Conservation (phyloP, 2,113 vertebrate species). For the Rutilus rutilus region DNA sequence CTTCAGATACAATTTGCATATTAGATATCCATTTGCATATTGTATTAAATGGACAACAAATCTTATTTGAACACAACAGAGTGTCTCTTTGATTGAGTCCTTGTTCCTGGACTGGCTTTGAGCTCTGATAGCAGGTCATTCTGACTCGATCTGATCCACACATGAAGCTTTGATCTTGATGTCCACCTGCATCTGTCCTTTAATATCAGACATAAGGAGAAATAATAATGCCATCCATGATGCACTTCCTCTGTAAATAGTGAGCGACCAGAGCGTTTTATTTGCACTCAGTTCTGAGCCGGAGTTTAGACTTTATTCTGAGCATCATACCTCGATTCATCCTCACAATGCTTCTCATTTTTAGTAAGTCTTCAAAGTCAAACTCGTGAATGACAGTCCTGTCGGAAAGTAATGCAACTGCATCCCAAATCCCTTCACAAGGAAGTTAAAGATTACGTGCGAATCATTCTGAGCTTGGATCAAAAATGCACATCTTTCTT, state of each 20-base stretch:
- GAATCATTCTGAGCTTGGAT: neutral
- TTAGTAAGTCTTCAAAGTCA: slow-evolving; percentile 21
- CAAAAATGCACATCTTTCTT: neutral
- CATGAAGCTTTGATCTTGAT: slow-evolving; percentile 11
- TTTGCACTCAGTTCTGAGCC: slow-evolving; percentile 17
- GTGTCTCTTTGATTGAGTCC: neutral
- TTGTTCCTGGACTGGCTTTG: neutral
- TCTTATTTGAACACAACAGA: neutral
- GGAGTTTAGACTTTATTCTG: neutral
- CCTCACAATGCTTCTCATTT: neutral
- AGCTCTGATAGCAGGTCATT: neutral
- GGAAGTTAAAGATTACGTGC: slow-evolving; percentile 5
- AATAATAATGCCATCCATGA: neutral
- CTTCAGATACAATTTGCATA: no score
- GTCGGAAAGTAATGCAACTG: slow-evolving; percentile 7
- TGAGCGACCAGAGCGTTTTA: neutral
- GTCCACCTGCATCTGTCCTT: slow-evolving; percentile 25
- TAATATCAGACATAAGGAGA: slow-evolving; percentile 17
- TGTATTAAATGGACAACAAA: no score
- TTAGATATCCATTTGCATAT: no score
- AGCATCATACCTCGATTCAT: neutral
- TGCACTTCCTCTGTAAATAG: neutral
- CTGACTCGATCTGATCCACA: neutral
- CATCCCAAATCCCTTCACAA: neutral
- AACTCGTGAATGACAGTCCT: neutral